A percentile compares a stretch with the other conserved stretches of the same genome.
Evolutionary conservation across 2,888 invertebrate species (phyloP).

Genomic region (Busseola fusca): DNA sequence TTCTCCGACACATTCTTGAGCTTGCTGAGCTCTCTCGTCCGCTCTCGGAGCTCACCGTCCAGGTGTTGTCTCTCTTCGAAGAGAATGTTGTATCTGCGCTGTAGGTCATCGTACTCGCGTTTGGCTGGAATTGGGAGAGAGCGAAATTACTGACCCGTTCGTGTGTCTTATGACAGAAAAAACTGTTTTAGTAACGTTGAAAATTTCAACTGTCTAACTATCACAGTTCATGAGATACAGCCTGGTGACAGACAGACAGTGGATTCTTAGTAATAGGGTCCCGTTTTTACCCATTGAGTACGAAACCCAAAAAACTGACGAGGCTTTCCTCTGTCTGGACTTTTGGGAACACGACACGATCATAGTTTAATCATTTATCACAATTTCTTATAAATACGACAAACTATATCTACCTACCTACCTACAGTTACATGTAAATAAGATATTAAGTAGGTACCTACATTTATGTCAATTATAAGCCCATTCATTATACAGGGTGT

Average conservation of each 20-base stretch:
- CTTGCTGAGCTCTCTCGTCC: slow-evolving; percentile 90
- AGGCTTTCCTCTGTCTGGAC: not conserved
- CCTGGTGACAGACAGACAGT: too few species aligned
- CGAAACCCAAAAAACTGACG: not conserved
- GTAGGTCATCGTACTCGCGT: slow-evolving; percentile 90
- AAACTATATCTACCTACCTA: too few species aligned
- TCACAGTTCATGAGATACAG: too few species aligned
- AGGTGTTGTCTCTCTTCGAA: slow-evolving; percentile 89
- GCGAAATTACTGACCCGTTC: too few species aligned
- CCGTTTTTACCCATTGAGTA: too few species aligned
- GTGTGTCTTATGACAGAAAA: too few species aligned
- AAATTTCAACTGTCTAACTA: too few species aligned
- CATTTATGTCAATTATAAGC: not conserved
- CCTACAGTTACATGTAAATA: not conserved
- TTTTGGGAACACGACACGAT: not conserved
- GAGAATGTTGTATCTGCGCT: slow-evolving; percentile 90
- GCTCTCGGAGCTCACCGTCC: slow-evolving; percentile 89
- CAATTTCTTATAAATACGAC: not conserved
- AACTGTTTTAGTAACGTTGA: too few species aligned
- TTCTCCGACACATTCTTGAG: slow-evolving; percentile 91
- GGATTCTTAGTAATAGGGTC: too few species aligned
- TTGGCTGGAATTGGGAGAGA: slow-evolving; percentile 78
- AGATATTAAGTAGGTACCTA: not conserved
- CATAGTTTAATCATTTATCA: not conserved
- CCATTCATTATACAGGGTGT: not conserved